Evolutionary conservation across 2,888 invertebrate genomes (phyloP).

Genomic region (Cheilosia soror): DNA sequence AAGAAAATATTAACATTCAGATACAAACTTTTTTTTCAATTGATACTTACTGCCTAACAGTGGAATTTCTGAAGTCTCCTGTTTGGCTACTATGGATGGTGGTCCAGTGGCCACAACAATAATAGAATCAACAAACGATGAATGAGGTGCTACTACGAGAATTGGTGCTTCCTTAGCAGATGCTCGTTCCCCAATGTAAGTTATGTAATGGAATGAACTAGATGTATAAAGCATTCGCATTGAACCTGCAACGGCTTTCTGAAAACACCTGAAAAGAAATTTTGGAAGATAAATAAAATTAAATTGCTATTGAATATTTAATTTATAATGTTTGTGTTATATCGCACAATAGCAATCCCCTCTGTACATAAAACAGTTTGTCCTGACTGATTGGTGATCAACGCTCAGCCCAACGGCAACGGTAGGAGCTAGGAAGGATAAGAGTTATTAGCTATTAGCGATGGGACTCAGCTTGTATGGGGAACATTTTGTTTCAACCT

Average conservation of each 20-base stretch:
- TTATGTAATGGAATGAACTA: conserved; percentile 92
- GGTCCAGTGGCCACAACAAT: conserved; percentile 92
- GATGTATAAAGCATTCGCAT: conserved; percentile 91
- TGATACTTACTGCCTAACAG: conserved; percentile 93
- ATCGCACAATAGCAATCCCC: too few relatives aligned
- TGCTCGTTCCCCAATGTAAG: conserved; percentile 88
- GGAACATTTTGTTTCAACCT: too few relatives aligned
- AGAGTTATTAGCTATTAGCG: too few relatives aligned
- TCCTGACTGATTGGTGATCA: too few relatives aligned
- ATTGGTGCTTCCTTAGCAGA: conserved; percentile 90
- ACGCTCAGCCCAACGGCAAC: too few relatives aligned
- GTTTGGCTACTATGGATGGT: conserved; percentile 95
- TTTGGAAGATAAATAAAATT: background rate
- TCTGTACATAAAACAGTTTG: too few relatives aligned
- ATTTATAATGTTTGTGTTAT: background rate
- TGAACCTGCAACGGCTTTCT: conserved; percentile 87
- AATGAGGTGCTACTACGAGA: conserved; percentile 94
- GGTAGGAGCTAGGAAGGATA: too few relatives aligned
- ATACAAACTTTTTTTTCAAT: background rate
- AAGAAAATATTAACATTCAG: background rate
- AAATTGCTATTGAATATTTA: background rate
- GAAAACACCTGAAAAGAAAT: conserved; percentile 85
- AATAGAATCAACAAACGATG: conserved; percentile 95
- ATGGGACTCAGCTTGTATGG: too few relatives aligned
- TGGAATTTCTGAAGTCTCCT: conserved; percentile 91